Conservation (phyloP, 2,888 invertebrate species). For the Dryadula phaetusa region DNA sequence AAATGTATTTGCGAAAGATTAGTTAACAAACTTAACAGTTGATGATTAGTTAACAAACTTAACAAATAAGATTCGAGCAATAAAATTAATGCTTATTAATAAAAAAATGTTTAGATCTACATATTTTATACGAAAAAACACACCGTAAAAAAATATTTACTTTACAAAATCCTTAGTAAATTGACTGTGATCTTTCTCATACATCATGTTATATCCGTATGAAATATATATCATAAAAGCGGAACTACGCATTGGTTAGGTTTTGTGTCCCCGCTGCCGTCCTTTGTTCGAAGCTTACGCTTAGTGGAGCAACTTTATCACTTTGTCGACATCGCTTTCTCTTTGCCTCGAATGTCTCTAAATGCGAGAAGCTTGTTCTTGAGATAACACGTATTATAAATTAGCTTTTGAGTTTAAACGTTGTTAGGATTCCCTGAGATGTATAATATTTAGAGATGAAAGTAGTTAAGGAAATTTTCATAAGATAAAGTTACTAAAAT, state of each 20-base stretch:
- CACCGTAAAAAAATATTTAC: background rate
- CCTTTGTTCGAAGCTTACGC: constrained; percentile 24
- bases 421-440: background rate
- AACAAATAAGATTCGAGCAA: too few species aligned
- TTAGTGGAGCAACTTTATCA: constrained; percentile 24
- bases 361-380: constrained; percentile 27
- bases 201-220: constrained; percentile 13
- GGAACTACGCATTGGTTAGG: constrained; percentile 11
- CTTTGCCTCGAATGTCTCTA: constrained; percentile 20
- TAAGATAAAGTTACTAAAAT: too few species aligned
- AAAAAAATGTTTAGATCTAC: too few species aligned
- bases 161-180: background rate
- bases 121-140: background rate
- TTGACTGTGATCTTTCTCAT: constrained; percentile 4
- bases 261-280: constrained; percentile 9
- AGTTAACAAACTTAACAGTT: too few species aligned
- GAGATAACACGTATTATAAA: constrained; percentile 27
- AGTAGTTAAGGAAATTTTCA: background rate
- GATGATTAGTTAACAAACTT: too few species aligned
- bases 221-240: constrained; percentile 1
- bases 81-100: too few species aligned
- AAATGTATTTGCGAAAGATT: too few species aligned
- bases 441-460: background rate
- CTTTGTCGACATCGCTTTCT: constrained; percentile 28
- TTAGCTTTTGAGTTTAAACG: constrained; percentile 10